Conservation (phyloP, 1,140 invertebrate species). For the Triops cancriformis region DNA sequence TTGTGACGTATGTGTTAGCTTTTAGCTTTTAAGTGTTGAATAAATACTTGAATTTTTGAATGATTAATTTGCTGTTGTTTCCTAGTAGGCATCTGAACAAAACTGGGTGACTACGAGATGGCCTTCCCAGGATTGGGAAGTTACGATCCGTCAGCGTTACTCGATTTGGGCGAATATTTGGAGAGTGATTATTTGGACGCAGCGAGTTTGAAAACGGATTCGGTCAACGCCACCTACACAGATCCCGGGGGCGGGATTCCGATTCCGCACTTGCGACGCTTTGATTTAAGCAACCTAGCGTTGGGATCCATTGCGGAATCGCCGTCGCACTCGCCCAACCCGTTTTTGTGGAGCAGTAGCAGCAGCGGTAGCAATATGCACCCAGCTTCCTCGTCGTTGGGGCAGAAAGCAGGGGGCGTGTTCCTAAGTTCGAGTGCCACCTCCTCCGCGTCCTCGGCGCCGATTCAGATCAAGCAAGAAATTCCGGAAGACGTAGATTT, state of each 20-base stretch:
- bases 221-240: background rate
- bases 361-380: background rate
- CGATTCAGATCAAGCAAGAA: constrained; percentile 1
- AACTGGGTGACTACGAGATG: background rate
- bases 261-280: background rate
- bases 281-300: background rate
- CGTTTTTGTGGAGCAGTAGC: background rate
- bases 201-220: background rate
- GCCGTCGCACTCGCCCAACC: background rate
- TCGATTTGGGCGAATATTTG: background rate
- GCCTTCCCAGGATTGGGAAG: background rate
- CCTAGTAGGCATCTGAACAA: background rate
- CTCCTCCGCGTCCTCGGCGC: background rate
- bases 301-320: background rate
- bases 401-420: background rate
- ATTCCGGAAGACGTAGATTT: constrained; percentile 28
- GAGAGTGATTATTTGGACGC: background rate
- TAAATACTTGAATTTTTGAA: too few relatives aligned
- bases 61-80: too few relatives aligned
- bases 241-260: background rate
- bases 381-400: background rate
- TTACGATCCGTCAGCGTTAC: background rate
- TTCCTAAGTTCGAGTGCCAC: background rate
- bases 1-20: too few relatives aligned
- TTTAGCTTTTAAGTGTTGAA: too few relatives aligned